Evolutionary conservation across 1,140 invertebrate genomes (phyloP).

Genomic region (Drosophila littoralis): DNA sequence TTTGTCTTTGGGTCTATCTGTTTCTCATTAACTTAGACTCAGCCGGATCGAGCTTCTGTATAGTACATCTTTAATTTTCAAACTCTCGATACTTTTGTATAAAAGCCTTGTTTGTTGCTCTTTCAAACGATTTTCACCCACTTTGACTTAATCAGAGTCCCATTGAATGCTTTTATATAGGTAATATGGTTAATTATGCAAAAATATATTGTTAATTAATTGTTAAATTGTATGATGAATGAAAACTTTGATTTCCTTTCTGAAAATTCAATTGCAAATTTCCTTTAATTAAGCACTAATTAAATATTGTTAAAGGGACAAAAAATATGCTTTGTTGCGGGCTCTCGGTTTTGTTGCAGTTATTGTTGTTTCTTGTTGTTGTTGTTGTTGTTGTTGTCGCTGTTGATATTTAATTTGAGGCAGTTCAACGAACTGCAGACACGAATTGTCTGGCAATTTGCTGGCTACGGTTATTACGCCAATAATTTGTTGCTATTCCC

Average conservation of each 20-base stretch:
- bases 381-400: constrained; percentile 5
- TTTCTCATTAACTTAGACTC: too few relatives aligned
- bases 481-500: constrained; percentile 44
- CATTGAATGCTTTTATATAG: too few relatives aligned
- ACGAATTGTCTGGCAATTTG: constrained; percentile 37
- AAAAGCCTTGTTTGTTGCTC: too few relatives aligned
- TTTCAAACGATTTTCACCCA: too few relatives aligned
- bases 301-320: constrained; percentile 15
- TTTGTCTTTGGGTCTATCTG: too few relatives aligned
- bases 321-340: constrained; percentile 1
- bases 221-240: too few relatives aligned
- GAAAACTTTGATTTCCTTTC: neutral
- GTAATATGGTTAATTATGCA: too few relatives aligned
- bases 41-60: too few relatives aligned
- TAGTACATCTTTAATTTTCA: too few relatives aligned
- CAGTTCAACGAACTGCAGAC: constrained; percentile 46
- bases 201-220: too few relatives aligned
- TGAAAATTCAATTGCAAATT: constrained; percentile 14
- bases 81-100: too few relatives aligned
- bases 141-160: too few relatives aligned
- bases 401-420: constrained; percentile 28
- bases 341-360: neutral
- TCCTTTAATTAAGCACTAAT: constrained; percentile 2
- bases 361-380: neutral
- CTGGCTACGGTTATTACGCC: constrained; percentile 38